Percentiles rank a stretch among this genome's conserved stretches.
phyloP scores from a whole-genome alignment of 37 sponge, comb jelly and placozoan genomes.

The Halichondria panicea region DNA sequence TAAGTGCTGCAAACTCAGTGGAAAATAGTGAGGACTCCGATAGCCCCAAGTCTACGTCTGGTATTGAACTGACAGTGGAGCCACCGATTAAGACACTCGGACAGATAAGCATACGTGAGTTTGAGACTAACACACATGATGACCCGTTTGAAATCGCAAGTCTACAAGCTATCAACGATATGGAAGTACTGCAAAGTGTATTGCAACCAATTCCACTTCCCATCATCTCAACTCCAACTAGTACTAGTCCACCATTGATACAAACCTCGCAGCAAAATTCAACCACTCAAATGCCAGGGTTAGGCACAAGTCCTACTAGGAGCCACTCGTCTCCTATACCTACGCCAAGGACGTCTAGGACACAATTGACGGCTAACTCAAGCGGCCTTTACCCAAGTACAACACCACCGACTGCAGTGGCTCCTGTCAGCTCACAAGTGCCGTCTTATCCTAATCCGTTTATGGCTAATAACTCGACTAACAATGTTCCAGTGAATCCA shows the following conservation, averaged over 20 bases:
- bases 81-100: constrained; percentile 43
- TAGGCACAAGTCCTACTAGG: neutral
- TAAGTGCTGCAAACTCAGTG: neutral
- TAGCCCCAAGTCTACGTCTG: no score
- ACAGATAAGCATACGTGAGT: constrained; percentile 45
- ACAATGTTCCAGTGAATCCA: no score
- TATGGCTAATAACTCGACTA: no score
- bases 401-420: no score
- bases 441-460: no score
- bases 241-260: neutral
- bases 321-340: neutral
- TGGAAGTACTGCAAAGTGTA: constrained; percentile 66
- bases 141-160: constrained; percentile 77
- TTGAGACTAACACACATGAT: constrained; percentile 43
- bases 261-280: neutral
- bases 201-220: constrained; percentile 21
- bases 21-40: neutral
- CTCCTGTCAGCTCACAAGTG: no score
- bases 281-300: neutral
- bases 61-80: no score
- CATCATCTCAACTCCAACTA: neutral
- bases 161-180: constrained; percentile 74
- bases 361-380: no score
- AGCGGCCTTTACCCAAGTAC: no score
- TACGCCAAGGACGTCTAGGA: no score